Conservation (phyloP, 2,888 invertebrate species). For the Adineta ricciae region DNA sequence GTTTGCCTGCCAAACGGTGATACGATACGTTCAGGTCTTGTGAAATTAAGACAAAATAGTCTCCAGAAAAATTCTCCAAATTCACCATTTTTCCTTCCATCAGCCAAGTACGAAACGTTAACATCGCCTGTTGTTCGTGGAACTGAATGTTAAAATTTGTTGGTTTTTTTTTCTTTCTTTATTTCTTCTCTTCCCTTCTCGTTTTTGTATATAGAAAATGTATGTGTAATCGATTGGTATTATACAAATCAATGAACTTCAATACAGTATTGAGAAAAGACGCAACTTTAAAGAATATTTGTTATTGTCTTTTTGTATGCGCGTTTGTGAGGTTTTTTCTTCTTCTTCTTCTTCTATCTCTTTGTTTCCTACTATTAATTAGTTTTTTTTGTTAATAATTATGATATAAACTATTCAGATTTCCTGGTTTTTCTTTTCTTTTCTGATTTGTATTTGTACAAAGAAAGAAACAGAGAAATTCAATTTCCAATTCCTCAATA, state of each 20-base stretch:
- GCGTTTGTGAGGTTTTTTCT: background rate
- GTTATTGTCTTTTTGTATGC: background rate
- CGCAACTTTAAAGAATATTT: no score
- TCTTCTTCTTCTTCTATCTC: background rate
- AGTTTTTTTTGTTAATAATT: background rate
- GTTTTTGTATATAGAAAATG: background rate
- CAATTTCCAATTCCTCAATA: no score
- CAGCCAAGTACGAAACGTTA: background rate
- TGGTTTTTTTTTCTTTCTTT: no score
- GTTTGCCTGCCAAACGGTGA: background rate
- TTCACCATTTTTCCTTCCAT: no score
- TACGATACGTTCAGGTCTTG: background rate
- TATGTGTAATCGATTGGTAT: background rate
- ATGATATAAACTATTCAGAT: background rate
- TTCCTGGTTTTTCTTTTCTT: background rate
- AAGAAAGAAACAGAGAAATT: background rate
- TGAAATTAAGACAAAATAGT: background rate
- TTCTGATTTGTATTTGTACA: background rate
- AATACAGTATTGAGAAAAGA: no score
- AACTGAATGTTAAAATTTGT: constrained; percentile 7
- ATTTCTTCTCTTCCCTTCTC: background rate
- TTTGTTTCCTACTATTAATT: background rate
- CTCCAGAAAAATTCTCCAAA: background rate
- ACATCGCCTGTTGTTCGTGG: background rate
- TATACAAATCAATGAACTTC: background rate